These are phyloP conservation scores for Cavia porcellus DNA, from an alignment of 2,113 vertebrate species.

Conservation along the genomic window DNA sequence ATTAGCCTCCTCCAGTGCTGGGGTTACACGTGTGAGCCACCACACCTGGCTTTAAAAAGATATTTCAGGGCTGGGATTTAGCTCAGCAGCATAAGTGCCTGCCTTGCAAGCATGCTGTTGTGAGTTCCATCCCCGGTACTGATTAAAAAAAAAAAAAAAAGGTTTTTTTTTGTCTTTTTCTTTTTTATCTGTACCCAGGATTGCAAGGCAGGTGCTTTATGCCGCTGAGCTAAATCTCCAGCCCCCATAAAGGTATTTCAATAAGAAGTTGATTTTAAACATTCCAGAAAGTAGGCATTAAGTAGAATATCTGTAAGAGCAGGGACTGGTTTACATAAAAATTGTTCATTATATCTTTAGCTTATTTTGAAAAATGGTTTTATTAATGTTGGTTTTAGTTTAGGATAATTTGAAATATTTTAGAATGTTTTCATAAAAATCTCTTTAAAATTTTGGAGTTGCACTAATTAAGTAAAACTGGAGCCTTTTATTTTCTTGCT, in stretches of 20 bases:
- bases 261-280: constrained; percentile 42
- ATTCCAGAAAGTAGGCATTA: constrained; percentile 14
- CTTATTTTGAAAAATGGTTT: not conserved
- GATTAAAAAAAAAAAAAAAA: too few relatives aligned
- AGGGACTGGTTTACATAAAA: not conserved
- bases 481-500: constrained; percentile 19
- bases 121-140: too few relatives aligned
- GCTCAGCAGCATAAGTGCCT: too few relatives aligned
- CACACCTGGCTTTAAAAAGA: not conserved
- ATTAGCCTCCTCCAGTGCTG: too few relatives aligned
- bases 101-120: too few relatives aligned
- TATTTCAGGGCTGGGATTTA: not conserved
- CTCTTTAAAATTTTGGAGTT: not conserved
- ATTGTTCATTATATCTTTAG: not conserved
- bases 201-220: too few relatives aligned
- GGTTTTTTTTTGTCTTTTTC: too few relatives aligned
- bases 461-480: not conserved
- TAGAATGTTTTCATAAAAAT: constrained; percentile 41
- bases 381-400: constrained; percentile 1
- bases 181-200: too few relatives aligned
- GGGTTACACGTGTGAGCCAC: too few relatives aligned
- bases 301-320: not conserved
- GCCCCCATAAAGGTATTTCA: not conserved
- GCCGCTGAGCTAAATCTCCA: too few relatives aligned
- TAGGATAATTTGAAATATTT: constrained; percentile 31